Evolutionary conservation across 2,888 invertebrate genomes (phyloP), one percentile per base, ranked within the genome.

Genomic region (Lochmaea crataegi): DNA sequence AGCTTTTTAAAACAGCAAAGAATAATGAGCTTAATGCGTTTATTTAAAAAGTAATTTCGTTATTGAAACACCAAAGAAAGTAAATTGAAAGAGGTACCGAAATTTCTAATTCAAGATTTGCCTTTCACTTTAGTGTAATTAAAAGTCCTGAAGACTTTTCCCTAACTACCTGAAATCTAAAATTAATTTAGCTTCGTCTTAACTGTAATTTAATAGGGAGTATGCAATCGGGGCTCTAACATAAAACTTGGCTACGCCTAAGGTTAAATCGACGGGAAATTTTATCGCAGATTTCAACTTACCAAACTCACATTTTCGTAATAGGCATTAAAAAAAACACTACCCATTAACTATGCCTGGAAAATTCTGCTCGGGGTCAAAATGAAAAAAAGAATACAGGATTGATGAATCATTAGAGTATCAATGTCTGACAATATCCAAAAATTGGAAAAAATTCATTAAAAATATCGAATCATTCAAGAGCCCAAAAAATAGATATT

Each of bases 111-210:
- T 65, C 65, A 60, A 42, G 68, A 67, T 53, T 63, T 57, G 63
- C 69, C 63, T 73, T 71, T 79, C 77, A 81, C 81, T 83, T 81
- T 81, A 79, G 80, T 80, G 79, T 80, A 83, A 83, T 84, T 84
- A 84, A 83, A 84, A 83, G 78, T 82, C 81, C 75, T 74, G 77
- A 79, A 80, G 80, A 80, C 79, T 81, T 80, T 78, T 74, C 78
- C 80, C 78, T 81, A 82, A 82, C 82, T 82, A 83, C 83, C 83
- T 83, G 79, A 80, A 83, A 83, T 83, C 78, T 80, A 77, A 84
- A 82, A 82, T 84, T 84, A 83, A 84, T 83, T 84, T 81, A 81
- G 82, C 80, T 78, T 76, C 80, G 77, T 81, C 80, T 81, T 81
- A 80, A 78, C 81, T 79, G 81, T 82, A 83, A 82, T 83, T 83